phyloP scores from a whole-genome alignment of 2,888 invertebrate species.

The Volucella zonaria region DNA sequence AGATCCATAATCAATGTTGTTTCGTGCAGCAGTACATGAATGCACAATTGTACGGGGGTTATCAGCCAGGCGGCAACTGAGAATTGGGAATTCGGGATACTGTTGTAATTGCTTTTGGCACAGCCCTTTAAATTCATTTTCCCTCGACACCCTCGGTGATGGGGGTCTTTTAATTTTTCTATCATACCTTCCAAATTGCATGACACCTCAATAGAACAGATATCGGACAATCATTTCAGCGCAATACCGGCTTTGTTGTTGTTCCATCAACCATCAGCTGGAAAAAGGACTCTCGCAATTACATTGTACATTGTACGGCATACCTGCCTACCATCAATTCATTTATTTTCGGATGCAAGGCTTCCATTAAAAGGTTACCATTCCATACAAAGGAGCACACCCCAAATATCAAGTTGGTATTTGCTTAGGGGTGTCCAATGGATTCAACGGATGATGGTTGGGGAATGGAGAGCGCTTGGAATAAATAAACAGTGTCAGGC shows the following conservation, averaged over 20 bases:
- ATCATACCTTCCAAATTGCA: slow-evolving; percentile 30
- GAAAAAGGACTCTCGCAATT: slow-evolving; percentile 45
- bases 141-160: too few relatives aligned
- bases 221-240: slow-evolving; percentile 49
- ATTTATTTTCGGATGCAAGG: neutral
- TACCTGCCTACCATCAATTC: neutral
- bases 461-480: slow-evolving; percentile 8
- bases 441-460: neutral
- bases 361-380: neutral
- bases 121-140: neutral
- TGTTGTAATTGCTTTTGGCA: slow-evolving; percentile 59
- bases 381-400: slow-evolving; percentile 4
- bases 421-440: neutral
- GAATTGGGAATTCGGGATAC: slow-evolving; percentile 22
- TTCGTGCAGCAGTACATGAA: slow-evolving; percentile 30
- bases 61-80: neutral
- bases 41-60: slow-evolving; percentile 19
- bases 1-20: slow-evolving; percentile 16
- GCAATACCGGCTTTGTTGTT: slow-evolving; percentile 53
- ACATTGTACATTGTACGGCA: neutral
- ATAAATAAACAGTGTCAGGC: slow-evolving; percentile 14
- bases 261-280: slow-evolving; percentile 50
- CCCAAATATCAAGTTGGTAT: slow-evolving; percentile 41
- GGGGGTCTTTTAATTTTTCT: too few relatives aligned
- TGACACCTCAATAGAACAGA: slow-evolving; percentile 43